Conservation (phyloP, 2,113 vertebrate genomes). For the Pseudorhombus dupliciocellatus region DNA sequence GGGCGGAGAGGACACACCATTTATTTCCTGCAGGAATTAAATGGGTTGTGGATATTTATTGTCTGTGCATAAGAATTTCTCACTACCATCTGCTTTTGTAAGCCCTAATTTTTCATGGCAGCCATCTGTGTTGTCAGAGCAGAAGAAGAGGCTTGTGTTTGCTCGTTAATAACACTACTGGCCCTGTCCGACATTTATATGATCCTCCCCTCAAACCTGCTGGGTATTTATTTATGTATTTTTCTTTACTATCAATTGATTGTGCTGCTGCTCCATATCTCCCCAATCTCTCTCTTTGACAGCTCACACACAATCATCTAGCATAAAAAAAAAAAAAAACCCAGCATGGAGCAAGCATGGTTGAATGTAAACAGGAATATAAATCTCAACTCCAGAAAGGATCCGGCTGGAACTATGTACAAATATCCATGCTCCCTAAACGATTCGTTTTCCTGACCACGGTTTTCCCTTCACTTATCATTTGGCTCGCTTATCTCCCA, state of each 20-base stretch:
- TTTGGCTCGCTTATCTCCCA: neutral
- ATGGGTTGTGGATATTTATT: conserved; percentile 37
- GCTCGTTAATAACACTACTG: conserved; percentile 33
- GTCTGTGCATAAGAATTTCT: conserved; percentile 18
- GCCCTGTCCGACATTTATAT: neutral
- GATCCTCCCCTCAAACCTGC: neutral
- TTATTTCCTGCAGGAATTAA: conserved; percentile 61
- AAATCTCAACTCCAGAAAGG: neutral
- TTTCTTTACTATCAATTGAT: neutral
- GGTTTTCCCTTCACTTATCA: neutral
- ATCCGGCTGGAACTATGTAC: neutral
- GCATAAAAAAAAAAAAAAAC: neutral
- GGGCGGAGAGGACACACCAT: conserved; percentile 17
- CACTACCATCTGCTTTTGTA: conserved; percentile 38
- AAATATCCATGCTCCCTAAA: neutral
- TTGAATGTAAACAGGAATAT: conserved; percentile 4
- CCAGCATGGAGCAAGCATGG: neutral
- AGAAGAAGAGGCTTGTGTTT: conserved; percentile 23
- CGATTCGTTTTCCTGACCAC: neutral
- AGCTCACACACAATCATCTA: neutral
- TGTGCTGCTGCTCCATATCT: neutral
- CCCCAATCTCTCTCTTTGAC: neutral
- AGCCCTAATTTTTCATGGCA: conserved; percentile 55
- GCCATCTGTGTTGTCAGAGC: conserved; percentile 58
- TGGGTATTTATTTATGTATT: neutral